Evolutionary conservation across 2,797 vertebrate genomes (phyloP).

Genomic region (Macrochelys suwanniensis): DNA sequence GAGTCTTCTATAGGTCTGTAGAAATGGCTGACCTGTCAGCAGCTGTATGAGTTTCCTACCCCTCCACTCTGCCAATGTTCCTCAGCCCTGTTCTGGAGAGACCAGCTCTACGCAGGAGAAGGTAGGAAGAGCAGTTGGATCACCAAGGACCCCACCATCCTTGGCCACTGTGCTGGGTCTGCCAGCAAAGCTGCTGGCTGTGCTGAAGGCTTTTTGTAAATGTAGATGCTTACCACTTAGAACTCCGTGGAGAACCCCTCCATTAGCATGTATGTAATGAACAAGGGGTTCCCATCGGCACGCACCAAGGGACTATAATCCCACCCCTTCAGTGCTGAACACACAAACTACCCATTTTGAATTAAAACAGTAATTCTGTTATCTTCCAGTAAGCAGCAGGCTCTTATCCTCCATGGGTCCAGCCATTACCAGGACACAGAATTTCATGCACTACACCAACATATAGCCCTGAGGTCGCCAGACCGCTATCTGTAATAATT

Average conservation of each 20-base stretch:
- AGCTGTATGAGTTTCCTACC: background rate
- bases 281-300: background rate
- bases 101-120: background rate
- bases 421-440: background rate
- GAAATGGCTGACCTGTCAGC: background rate
- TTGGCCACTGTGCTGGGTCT: too few species aligned
- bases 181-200: background rate
- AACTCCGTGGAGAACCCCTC: background rate
- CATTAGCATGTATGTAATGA: background rate
- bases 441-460: background rate
- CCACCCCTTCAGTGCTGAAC: background rate
- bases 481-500: background rate
- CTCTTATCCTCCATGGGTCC: background rate
- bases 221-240: background rate
- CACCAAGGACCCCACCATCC: too few species aligned
- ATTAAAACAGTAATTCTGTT: background rate
- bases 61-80: background rate
- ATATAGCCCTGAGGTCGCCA: background rate
- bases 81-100: background rate
- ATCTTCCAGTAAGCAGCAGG: background rate
- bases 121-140: too few species aligned
- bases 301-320: background rate
- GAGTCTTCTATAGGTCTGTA: too few species aligned
- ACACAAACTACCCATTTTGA: background rate
- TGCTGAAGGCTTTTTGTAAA: background rate